Base-by-base conservation (phyloP, 30 jellyfish, hydroid and myxozoan species). In the Chironex yamaguchii region DNA sequence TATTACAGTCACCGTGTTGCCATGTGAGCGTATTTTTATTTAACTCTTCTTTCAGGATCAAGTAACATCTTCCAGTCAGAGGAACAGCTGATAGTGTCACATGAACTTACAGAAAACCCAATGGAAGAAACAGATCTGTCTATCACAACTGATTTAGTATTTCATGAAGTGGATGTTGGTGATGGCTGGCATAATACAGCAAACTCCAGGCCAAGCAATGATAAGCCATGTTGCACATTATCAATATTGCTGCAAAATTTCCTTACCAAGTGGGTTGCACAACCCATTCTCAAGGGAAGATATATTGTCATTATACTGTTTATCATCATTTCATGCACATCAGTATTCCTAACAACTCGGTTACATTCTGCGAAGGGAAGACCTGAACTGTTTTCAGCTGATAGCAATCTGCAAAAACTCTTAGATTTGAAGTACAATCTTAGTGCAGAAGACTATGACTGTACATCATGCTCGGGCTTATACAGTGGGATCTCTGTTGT, bases 151-250 rank as follows among this genome's bases (percentile, higher is more conserved):
- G n/a, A n/a, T n/a, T n/a, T n/a, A n/a, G n/a, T n/a, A n/a, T n/a
- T n/a, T n/a, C n/a, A n/a, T n/a, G n/a, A n/a, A n/a, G n/a, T n/a
- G n/a, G n/a, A n/a, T n/a, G n/a, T n/a, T n/a, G n/a, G n/a, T n/a
- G n/a, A n/a, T n/a, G n/a, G n/a, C n/a, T n/a, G n/a, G n/a, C n/a
- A n/a, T n/a, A n/a, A n/a, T n/a, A n/a, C n/a, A n/a, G n/a, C n/a
- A n/a, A n/a, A n/a, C n/a, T n/a, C n/a, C n/a, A n/a, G n/a, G n/a
- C n/a, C n/a, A n/a, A n/a, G n/a, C n/a, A n/a, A n/a, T n/a, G n/a
- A n/a, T n/a, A n/a, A n/a, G n/a, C n/a, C n/a, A 13, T 85, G 95
- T 79, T 85, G 95, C 68, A 85, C 95, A 29, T 54, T 85, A 13
- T 58, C 89, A 3, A 65, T 71, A 29, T 32, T 62, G 27, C 31